These are phyloP conservation scores for Pseudopodoces humilis DNA, from an alignment of 2,113 vertebrate species.

Conservation along the genomic window DNA sequence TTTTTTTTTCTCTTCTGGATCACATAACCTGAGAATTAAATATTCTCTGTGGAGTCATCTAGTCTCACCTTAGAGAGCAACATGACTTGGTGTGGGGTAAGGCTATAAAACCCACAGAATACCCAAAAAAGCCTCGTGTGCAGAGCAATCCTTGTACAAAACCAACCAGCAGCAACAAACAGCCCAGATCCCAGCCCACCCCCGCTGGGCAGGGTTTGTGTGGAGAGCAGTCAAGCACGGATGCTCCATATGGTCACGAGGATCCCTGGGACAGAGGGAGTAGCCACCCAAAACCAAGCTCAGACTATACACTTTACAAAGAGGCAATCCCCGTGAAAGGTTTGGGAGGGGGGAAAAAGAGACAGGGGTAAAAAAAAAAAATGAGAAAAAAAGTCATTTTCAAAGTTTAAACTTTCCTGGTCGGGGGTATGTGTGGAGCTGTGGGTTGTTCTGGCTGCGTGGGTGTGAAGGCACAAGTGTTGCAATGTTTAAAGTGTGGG, in stretches of 20 bases:
- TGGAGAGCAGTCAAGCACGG: constrained; percentile 44
- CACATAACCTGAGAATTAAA: not conserved
- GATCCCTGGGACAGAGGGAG: not conserved
- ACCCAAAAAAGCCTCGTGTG: not conserved
- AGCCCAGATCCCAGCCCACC: not conserved
- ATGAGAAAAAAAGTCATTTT: not conserved
- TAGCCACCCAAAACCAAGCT: constrained; percentile 55
- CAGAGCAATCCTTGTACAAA: not conserved
- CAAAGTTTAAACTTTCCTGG: not conserved
- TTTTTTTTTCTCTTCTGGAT: not conserved
- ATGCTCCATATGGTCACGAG: constrained; percentile 53
- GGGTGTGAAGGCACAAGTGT: not conserved
- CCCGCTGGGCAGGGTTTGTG: not conserved
- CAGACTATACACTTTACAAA: constrained; percentile 69
- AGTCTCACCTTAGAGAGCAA: rapidly evolving
- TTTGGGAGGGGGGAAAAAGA: not conserved
- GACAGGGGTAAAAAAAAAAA: not conserved
- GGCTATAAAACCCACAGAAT: not conserved
- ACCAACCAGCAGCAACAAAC: not conserved
- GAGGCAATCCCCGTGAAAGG: constrained; percentile 50
- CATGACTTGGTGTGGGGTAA: not conserved
- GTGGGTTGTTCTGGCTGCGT: not conserved
- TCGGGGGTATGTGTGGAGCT: not conserved
- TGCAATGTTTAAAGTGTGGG: not conserved
- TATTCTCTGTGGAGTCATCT: not conserved